Base-by-base conservation (phyloP, 2,113 vertebrate species). In the Cynocephalus volans region DNA sequence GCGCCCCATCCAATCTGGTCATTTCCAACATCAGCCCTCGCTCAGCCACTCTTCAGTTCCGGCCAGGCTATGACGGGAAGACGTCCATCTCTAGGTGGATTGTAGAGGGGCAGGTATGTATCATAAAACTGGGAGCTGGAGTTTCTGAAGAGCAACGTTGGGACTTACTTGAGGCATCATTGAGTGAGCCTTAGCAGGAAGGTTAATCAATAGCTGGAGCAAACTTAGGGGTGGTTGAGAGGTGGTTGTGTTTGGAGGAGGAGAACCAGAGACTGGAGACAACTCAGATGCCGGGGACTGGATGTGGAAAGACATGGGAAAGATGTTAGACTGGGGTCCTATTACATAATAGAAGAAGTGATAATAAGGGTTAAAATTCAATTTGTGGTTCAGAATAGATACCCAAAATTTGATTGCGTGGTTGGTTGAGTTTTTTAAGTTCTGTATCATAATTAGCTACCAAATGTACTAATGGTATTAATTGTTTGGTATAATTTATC, bases 21-120 rank as follows among this genome's bases (percentile, higher is more conserved):
- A 99, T 99, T 86, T 99, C 99, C 97, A 99, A 99, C 98, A 99
- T 99, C 97, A 99, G 99, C 97, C 99, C 99, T 73, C 99, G 99
- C 56, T 99, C 99, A 0, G 99, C 99, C 93, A 99, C 99, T 0
- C 98, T 99, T 2, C 99, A 99, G 41, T 99, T 99, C 98, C 99
- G 99, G 3, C 99, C 99, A 0, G 99, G 99, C 0, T 98, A 99
- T 0, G 99, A 99, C 0, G 99, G 99, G n/a, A 99, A 99, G 98
- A 99, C 99, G 0, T 98, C 99, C 85, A 99, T 99, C 98, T 99
- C 98, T 73, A 99, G 98, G 80, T 99, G 99, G 99, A 98, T 99
- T 56, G 99, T 99, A 0, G 99, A 99, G 96, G 99, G 99, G 33
- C 99, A 99, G 99, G 99, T 99, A 96, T 0, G 98, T 52, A 72